phyloP scores from a whole-genome alignment of 2,888 invertebrate genomes.

The Drosophila cracens region DNA sequence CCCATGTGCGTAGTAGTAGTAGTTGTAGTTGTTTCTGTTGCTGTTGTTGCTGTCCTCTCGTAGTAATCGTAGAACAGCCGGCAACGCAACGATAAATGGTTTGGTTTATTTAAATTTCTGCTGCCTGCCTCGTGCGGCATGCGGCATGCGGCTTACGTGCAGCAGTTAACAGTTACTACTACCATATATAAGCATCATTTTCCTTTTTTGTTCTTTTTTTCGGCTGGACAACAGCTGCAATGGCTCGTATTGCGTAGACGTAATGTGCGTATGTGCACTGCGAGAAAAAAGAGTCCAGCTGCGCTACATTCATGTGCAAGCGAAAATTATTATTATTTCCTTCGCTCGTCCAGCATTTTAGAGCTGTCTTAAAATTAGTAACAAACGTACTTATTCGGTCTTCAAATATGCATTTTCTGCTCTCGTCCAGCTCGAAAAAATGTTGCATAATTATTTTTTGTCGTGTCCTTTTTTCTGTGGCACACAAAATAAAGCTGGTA shows the following conservation, averaged over 20 bases:
- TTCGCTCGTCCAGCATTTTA: too few relatives aligned
- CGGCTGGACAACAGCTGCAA: constrained; percentile 50
- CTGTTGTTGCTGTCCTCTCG: constrained; percentile 32
- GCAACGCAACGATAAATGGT: constrained; percentile 72
- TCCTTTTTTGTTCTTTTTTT: constrained; percentile 9
- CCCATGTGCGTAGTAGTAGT: constrained; percentile 59
- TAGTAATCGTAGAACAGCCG: constrained; percentile 63
- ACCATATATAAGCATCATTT: constrained; percentile 14
- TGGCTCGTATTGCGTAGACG: constrained; percentile 49
- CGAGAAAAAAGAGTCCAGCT: background rate
- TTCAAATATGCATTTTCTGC: background rate
- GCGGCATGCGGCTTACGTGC: constrained; percentile 41
- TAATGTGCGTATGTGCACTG: constrained; percentile 44
- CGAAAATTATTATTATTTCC: background rate
- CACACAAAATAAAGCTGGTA: constrained; percentile 15
- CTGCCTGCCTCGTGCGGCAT: constrained; percentile 18
- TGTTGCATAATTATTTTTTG: background rate
- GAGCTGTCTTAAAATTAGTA: background rate
- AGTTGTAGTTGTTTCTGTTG: constrained; percentile 5
- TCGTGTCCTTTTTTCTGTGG: background rate
- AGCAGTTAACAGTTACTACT: constrained; percentile 39
- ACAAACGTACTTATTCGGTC: background rate
- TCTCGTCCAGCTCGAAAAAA: background rate
- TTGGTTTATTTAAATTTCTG: constrained; percentile 78
- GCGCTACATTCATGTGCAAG: background rate